Conservation (phyloP, 2,797 vertebrate genomes). For the Chlorospingus flavigularis region DNA sequence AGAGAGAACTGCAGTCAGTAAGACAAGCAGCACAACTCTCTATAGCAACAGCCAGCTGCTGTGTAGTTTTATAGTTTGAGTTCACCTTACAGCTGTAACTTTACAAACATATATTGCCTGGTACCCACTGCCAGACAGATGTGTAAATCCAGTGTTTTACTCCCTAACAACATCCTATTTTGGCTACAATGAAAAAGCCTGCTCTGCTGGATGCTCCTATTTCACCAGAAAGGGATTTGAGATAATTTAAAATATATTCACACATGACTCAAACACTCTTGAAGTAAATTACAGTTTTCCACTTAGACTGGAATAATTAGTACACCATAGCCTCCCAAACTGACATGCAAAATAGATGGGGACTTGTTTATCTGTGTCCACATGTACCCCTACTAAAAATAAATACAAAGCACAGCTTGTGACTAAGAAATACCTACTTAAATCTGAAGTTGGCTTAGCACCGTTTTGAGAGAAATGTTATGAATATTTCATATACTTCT, state of each 20-base stretch:
- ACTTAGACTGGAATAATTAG: not conserved
- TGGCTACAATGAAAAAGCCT: not conserved
- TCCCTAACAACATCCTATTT: not conserved
- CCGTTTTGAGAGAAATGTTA: not conserved
- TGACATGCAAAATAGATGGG: not conserved
- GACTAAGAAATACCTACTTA: not conserved
- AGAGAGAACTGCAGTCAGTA: not conserved
- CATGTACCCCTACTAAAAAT: not conserved
- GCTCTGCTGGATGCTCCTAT: not conserved
- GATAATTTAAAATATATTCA: not conserved
- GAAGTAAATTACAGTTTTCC: not conserved
- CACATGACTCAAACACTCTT: not conserved
- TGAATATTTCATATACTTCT: not conserved
- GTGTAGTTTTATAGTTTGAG: not conserved
- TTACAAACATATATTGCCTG: not conserved
- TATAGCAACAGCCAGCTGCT: not conserved
- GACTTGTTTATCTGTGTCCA: not conserved
- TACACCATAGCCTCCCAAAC: not conserved
- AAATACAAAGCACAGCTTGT: not conserved
- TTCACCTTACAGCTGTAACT: not conserved
- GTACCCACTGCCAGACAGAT: not conserved
- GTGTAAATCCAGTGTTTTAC: not conserved
- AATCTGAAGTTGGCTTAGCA: not conserved
- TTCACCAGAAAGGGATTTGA: not conserved
- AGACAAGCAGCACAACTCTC: not conserved